A percentile compares a stretch with the other conserved stretches of the same genome.
Evolutionary conservation across 1,140 invertebrate genomes (phyloP).

Genomic region (Tetramorium alpestre): DNA sequence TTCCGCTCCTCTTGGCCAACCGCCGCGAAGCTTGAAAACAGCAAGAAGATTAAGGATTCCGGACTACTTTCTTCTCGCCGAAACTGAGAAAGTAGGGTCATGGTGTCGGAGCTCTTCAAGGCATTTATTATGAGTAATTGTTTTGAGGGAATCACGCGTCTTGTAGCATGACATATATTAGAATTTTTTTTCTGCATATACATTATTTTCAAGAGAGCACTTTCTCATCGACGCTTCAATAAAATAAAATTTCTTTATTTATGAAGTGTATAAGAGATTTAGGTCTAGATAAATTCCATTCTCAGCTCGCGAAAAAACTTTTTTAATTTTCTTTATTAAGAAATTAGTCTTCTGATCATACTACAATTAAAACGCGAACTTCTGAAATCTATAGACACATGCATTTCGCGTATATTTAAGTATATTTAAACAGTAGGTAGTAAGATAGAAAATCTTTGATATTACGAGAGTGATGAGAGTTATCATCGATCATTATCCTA

Average conservation of each 20-base stretch:
- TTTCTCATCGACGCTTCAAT: background rate
- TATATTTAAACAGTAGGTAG: background rate
- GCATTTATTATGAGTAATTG: constrained; percentile 17
- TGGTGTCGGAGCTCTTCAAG: background rate
- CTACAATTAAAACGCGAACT: background rate
- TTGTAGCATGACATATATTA: background rate
- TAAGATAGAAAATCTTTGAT: background rate
- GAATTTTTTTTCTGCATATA: background rate
- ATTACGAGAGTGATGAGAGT: background rate
- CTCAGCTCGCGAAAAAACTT: background rate
- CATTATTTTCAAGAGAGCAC: background rate
- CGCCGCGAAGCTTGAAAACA: constrained; percentile 63
- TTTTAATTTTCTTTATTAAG: no score
- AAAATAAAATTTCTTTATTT: background rate
- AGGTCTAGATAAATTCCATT: background rate
- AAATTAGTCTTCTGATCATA: background rate
- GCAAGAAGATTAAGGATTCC: constrained; percentile 54
- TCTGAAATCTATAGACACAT: background rate
- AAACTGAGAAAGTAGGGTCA: constrained; percentile 60
- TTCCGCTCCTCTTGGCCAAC: background rate
- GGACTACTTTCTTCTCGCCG: constrained; percentile 56
- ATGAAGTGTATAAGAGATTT: background rate
- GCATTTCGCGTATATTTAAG: background rate
- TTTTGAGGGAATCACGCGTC: background rate
- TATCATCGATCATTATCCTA: background rate